Base-by-base conservation (phyloP, 1,140 invertebrate genomes). In the Atopsyche davidsoni region DNA sequence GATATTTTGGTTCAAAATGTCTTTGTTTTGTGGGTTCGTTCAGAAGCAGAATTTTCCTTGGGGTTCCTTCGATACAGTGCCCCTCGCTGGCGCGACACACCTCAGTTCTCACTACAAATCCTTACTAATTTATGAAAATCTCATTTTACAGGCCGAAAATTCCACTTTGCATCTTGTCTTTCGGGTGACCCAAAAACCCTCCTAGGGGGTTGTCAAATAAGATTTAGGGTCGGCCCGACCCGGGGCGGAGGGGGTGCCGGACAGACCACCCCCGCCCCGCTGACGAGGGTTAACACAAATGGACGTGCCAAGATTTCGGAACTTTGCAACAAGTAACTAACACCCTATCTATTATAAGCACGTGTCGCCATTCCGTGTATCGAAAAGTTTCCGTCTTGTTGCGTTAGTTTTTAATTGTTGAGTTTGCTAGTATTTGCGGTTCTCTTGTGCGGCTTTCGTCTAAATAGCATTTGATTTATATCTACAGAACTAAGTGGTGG, bases 231-330 rank as follows among this genome's bases (percentile, higher is more conserved):
- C 50, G 13, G 7, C 10, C 16, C n/a, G 28, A 21, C 23, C 24
- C 23, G 32, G 32, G 42, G 21, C 11, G 35, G 6, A 17, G 16
- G 18, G 51, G 46, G 45, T 6, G 23, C 34, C 46, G 42, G 42
- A 49, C 46, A 31, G 38, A 36, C 53, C 42, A 35, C 40, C 28
- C 31, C 10, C 44, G n/a, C n/a, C n/a, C n/a, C n/a, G 19, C 49
- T 57, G 55, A 57, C 55, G 52, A 57, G 55, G 55, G 55, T 57
- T 52, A 52, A 50, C 55, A 47, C 55, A 52, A 51, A 57, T 52
- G 55, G 55, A 57, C 55, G 55, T 57, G 55, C 55, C 50, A 57
- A 57, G 55, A 57, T 57, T 57, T 47, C 46, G 40, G 38, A 57
- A 52, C 45, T 51, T 49, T 24, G 55, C 49, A 57, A 49, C 50